These are phyloP conservation scores for Amblyjoppa fuscipennis DNA, from an alignment of 2,888 invertebrate genomes.

Conservation along the genomic window DNA sequence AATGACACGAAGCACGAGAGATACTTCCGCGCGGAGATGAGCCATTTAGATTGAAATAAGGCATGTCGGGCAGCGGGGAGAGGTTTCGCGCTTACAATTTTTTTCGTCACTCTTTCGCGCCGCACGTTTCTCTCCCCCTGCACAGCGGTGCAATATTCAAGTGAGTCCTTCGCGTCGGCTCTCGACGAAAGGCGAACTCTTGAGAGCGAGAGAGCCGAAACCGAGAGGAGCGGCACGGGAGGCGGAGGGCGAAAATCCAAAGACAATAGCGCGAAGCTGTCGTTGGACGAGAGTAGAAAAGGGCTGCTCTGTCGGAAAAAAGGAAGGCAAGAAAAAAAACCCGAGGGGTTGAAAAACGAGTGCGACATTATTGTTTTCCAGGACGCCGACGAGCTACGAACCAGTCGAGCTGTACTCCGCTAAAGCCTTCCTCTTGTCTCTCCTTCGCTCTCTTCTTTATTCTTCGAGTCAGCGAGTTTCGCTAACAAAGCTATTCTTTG, in stretches of 20 bases:
- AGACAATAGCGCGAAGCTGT: constrained; percentile 57
- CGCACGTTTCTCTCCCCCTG: constrained; percentile 44
- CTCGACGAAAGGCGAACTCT: constrained; percentile 60
- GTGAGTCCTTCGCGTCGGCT: constrained; percentile 55
- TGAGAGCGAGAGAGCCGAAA: constrained; percentile 25
- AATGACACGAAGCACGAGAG: constrained; percentile 29
- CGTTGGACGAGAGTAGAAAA: constrained; percentile 49
- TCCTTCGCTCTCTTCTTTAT: constrained; percentile 23
- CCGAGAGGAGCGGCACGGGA: constrained; percentile 12
- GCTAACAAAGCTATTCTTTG: constrained; percentile 63
- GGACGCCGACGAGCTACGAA: constrained; percentile 37
- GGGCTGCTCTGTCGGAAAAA: constrained; percentile 45
- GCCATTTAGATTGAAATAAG: constrained; percentile 68
- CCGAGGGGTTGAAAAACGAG: constrained; percentile 47
- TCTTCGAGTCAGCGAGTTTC: constrained; percentile 51
- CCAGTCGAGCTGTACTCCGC: constrained; percentile 18
- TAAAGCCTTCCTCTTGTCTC: neutral
- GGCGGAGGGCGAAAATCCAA: constrained; percentile 35
- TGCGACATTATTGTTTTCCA: constrained; percentile 76
- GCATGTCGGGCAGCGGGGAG: constrained; percentile 20
- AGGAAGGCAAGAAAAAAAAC: no score
- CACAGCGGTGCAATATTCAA: constrained; percentile 56
- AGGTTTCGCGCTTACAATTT: constrained; percentile 23
- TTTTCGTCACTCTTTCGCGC: constrained; percentile 28
- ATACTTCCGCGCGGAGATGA: constrained; percentile 52